phyloP scores from a whole-genome alignment of 2,888 invertebrate species.

The Cephalotes varians region DNA sequence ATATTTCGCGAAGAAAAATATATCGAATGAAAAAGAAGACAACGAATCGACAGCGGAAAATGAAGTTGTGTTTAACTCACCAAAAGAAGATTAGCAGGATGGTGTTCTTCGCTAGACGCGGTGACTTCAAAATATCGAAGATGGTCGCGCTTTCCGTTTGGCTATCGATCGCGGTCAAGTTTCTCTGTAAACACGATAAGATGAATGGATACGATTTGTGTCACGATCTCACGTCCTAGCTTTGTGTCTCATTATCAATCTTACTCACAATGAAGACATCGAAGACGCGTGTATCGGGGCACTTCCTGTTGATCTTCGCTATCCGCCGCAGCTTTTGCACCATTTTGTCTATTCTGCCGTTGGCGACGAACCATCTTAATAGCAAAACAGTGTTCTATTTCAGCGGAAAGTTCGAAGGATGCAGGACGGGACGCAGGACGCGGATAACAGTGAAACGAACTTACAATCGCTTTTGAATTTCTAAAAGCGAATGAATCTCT shows the following conservation, averaged over 20 bases:
- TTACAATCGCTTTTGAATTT: conserved; percentile 11
- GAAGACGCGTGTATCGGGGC: conserved; percentile 85
- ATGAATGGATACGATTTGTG: not conserved
- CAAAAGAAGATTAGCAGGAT: conserved; percentile 86
- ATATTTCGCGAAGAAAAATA: not conserved
- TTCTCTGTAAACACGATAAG: conserved; percentile 78
- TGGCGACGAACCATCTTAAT: conserved; percentile 86
- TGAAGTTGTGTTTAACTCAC: conserved; percentile 76
- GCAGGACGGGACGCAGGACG: not conserved
- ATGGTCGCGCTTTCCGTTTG: conserved; percentile 82
- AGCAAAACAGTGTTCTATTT: conserved; percentile 29
- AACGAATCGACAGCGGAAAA: not conserved
- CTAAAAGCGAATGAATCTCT: not conserved
- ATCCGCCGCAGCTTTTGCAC: conserved; percentile 86
- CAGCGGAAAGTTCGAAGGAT: not conserved
- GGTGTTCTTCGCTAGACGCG: conserved; percentile 85
- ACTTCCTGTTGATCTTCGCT: conserved; percentile 85
- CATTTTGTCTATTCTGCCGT: conserved; percentile 86
- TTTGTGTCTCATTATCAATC: not conserved
- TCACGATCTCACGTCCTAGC: not conserved
- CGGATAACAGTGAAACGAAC: conserved; percentile 7
- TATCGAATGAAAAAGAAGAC: not conserved
- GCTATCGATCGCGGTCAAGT: conserved; percentile 77
- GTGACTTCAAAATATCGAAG: conserved; percentile 86
- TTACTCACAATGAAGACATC: conserved; percentile 84